Percentiles rank a stretch among this genome's conserved stretches.
Evolutionary conservation across 2,888 invertebrate species (phyloP).

Genomic region (Leptura quadrifasciata): DNA sequence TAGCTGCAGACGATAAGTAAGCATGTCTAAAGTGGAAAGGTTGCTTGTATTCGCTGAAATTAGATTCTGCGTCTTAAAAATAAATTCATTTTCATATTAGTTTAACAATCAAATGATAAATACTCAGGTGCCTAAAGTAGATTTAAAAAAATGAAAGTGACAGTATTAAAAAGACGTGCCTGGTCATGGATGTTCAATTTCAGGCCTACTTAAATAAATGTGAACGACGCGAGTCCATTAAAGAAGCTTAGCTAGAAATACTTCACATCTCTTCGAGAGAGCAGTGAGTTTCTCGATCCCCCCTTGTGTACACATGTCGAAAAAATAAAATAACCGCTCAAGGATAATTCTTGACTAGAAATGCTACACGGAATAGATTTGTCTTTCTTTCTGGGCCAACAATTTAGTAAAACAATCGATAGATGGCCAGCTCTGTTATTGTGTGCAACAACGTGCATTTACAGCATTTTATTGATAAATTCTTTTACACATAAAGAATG

Average conservation of each 20-base stretch:
- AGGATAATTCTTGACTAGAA: constrained; percentile 2
- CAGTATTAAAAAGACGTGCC: not conserved
- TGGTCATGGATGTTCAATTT: not conserved
- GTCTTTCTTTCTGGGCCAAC: not conserved
- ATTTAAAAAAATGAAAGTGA: not conserved
- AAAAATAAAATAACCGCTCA: not conserved
- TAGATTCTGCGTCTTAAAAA: too few relatives aligned
- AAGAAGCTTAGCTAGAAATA: not conserved
- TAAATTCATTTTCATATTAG: too few relatives aligned
- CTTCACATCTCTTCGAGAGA: not conserved
- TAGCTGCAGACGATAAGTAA: too few relatives aligned
- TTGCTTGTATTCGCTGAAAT: too few relatives aligned
- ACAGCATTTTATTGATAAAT: too few relatives aligned
- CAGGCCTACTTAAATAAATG: constrained; percentile 4
- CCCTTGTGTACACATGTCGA: constrained; percentile 1
- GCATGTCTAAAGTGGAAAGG: too few relatives aligned
- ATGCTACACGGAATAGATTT: constrained; percentile 3
- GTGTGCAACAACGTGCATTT: too few relatives aligned
- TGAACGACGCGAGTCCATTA: not conserved
- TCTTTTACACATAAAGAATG: too few relatives aligned
- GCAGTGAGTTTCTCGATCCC: not conserved
- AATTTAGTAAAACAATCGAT: not conserved
- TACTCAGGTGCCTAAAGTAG: too few relatives aligned
- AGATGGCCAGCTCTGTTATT: not conserved
- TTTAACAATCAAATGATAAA: too few relatives aligned